phyloP scores from a whole-genome alignment of 1,140 invertebrate genomes.

The Saccostrea echinata region DNA sequence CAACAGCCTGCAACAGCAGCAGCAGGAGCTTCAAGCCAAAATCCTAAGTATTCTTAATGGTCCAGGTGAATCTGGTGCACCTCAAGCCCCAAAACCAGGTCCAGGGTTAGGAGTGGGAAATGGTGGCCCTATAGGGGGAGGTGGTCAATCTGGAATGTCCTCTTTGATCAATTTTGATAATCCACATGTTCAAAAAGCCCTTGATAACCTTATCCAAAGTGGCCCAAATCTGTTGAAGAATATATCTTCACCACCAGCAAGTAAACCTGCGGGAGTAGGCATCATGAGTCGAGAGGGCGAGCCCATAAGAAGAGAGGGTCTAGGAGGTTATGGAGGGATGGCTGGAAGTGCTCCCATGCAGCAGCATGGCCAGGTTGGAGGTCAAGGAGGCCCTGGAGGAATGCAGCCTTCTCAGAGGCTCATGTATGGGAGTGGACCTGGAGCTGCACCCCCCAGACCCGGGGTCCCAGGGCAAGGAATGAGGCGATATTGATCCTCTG shows the following conservation, averaged over 20 bases:
- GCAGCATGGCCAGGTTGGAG: not conserved
- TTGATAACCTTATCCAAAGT: slow-evolving; percentile 80
- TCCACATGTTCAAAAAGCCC: slow-evolving; percentile 80
- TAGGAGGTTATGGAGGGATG: slow-evolving; percentile 5
- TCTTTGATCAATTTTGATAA: slow-evolving; percentile 80
- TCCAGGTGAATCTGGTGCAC: slow-evolving; percentile 53
- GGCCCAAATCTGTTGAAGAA: slow-evolving; percentile 73
- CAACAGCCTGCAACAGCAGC: slow-evolving; percentile 71
- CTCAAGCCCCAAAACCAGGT: slow-evolving; percentile 52
- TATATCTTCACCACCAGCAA: slow-evolving; percentile 58
- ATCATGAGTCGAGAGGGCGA: slow-evolving; percentile 52
- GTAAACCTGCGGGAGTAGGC: slow-evolving; percentile 37
- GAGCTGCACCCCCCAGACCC: slow-evolving; percentile 7
- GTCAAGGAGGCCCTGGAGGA: not conserved
- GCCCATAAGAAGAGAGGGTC: slow-evolving; percentile 27
- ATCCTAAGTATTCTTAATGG: slow-evolving; percentile 87
- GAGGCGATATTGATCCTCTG: not conserved
- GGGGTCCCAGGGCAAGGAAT: slow-evolving; percentile 31
- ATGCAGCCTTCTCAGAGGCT: not conserved
- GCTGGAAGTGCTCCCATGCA: slow-evolving; percentile 32
- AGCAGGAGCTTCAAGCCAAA: slow-evolving; percentile 89
- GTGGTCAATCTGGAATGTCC: slow-evolving; percentile 45
- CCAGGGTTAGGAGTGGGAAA: slow-evolving; percentile 6
- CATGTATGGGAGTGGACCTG: slow-evolving; percentile 31
- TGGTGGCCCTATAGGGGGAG: slow-evolving; percentile 17